A percentile compares a stretch with the other conserved stretches of the same genome.
These are phyloP conservation scores for Tipula vernalis DNA, from an alignment of 2,888 invertebrate genomes.

Conservation along the genomic window DNA sequence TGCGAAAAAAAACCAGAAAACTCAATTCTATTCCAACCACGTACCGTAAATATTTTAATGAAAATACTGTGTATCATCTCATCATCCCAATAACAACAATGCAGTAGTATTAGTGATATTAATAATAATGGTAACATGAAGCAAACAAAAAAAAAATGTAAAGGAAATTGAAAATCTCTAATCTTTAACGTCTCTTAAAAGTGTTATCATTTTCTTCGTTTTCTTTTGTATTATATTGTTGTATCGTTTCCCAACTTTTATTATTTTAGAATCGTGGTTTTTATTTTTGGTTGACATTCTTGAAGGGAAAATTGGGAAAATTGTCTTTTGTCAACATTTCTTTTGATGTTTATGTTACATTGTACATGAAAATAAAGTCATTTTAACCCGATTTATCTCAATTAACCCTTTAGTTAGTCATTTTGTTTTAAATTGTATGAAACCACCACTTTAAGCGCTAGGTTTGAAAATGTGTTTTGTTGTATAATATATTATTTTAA, in stretches of 20 bases:
- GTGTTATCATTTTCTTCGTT: neutral
- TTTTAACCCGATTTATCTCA: neutral
- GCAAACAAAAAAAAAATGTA: neutral
- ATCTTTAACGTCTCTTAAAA: neutral
- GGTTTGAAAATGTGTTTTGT: neutral
- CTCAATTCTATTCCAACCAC: neutral
- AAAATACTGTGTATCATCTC: conserved; percentile 4
- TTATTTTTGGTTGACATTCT: neutral
- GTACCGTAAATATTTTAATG: neutral
- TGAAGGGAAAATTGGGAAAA: neutral
- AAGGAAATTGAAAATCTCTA: neutral
- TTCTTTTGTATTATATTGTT: neutral
- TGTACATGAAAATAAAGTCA: neutral
- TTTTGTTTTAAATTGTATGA: neutral
- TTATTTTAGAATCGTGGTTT: neutral
- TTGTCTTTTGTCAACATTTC: neutral
- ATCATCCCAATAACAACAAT: neutral
- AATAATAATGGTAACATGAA: neutral
- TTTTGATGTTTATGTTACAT: neutral
- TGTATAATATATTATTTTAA: neutral
- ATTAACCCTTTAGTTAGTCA: neutral
- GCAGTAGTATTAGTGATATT: neutral
- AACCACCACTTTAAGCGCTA: neutral
- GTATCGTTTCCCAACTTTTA: neutral
- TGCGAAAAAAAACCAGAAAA: neutral